Percentiles rank a stretch among this genome's conserved stretches.
phyloP scores from a whole-genome alignment of 1,140 invertebrate species.

The Leptestheria dahalacensis region DNA sequence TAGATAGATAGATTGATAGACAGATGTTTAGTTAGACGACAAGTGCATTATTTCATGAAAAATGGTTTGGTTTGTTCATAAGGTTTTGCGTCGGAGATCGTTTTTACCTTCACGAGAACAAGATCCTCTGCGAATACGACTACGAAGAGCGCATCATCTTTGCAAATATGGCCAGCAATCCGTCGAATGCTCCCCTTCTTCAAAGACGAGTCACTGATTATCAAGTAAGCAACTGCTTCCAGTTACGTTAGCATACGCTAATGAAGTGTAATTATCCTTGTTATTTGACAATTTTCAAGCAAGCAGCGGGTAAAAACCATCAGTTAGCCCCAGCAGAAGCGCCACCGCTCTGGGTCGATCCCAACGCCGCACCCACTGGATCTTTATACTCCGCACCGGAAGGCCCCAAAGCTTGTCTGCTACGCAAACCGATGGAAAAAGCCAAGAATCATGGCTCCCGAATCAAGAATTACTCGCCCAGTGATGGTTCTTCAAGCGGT shows the following conservation, averaged over 20 bases:
- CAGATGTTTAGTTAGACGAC: neutral
- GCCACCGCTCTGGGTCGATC: constrained; percentile 1
- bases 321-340: constrained; percentile 5
- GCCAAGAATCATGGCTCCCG: neutral
- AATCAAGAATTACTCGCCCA: constrained; percentile 10
- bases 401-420: neutral
- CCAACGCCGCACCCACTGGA: constrained; percentile 2
- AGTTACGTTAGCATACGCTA: no score
- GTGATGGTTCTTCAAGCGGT: constrained; percentile 13
- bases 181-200: constrained; percentile 37
- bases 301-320: constrained; percentile 1
- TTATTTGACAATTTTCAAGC: no score
- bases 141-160: constrained; percentile 81
- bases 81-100: constrained; percentile 90
- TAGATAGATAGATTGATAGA: no score
- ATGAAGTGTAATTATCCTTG: no score
- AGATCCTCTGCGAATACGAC: constrained; percentile 85
- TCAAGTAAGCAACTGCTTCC: no score
- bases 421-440: neutral
- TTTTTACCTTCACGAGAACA: constrained; percentile 83
- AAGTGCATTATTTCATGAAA: neutral
- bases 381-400: neutral
- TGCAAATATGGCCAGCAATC: constrained; percentile 78
- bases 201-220: constrained; percentile 15
- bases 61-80: constrained; percentile 26